A percentile compares a stretch with the other conserved stretches of the same genome.
These are phyloP conservation scores for Ranitomeya variabilis DNA, from an alignment of 2,113 vertebrate species.

Conservation along the genomic window DNA sequence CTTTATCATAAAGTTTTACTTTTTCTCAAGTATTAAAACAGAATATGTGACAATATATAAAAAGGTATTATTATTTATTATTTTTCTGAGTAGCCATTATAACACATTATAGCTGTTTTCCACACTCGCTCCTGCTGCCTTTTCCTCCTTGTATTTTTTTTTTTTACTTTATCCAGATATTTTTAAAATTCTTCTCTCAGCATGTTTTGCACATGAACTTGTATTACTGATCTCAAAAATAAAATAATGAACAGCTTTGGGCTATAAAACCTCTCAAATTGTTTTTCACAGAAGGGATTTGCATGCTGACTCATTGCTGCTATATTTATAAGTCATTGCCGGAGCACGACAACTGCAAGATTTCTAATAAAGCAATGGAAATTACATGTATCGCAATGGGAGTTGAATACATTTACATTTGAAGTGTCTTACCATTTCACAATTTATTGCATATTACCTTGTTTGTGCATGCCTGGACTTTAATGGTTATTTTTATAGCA, in stretches of 20 bases:
- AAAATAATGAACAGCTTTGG: conserved; percentile 78
- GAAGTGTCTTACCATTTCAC: conserved; percentile 74
- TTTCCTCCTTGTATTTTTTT: neutral
- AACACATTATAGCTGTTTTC: conserved; percentile 2
- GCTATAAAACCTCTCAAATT: conserved; percentile 77
- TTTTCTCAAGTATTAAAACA: neutral
- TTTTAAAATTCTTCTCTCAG: conserved; percentile 73
- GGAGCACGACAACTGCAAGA: conserved; percentile 69
- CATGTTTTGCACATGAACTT: conserved; percentile 75
- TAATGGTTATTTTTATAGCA: conserved; percentile 78
- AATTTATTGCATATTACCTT: conserved; percentile 84
- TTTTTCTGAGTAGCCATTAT: neutral
- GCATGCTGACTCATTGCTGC: conserved; percentile 79
- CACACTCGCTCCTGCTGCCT: neutral
- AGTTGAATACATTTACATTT: conserved; percentile 79
- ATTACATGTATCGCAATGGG: conserved; percentile 74
- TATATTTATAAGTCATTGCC: conserved; percentile 76
- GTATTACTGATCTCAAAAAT: conserved; percentile 69
- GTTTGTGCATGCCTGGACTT: conserved; percentile 79
- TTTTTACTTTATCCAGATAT: conserved; percentile 64
- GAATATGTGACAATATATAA: neutral
- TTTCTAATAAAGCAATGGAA: conserved; percentile 81
- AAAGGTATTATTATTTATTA: neutral
- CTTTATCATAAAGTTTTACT: neutral
- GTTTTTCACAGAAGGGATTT: conserved; percentile 76